A percentile compares a stretch with the other conserved stretches of the same genome.
phyloP scores from a whole-genome alignment of 2,888 invertebrate genomes.

The Heterodera filipjevi region DNA sequence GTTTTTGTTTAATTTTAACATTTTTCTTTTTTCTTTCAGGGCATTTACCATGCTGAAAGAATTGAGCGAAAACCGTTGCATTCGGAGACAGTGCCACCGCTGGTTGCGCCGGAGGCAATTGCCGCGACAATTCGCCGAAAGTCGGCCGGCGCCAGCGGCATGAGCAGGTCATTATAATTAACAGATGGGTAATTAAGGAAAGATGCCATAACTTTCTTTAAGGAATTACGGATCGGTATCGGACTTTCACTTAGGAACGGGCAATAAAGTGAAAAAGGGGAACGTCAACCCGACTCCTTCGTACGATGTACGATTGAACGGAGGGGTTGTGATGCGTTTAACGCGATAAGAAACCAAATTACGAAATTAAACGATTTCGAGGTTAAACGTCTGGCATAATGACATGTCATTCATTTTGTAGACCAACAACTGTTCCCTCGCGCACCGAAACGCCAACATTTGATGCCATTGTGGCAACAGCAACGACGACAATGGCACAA shows the following conservation, averaged over 20 bases:
- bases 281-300: too few species aligned
- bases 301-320: too few species aligned
- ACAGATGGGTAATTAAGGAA: too few species aligned
- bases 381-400: too few species aligned
- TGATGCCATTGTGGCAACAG: not conserved
- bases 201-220: not conserved
- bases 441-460: not conserved
- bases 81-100: constrained; percentile 44
- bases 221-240: too few species aligned
- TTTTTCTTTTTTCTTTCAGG: not conserved
- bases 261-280: too few species aligned
- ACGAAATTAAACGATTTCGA: too few species aligned
- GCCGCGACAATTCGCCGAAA: constrained; percentile 6
- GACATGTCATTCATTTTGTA: constrained; percentile 18
- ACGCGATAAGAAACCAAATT: too few species aligned
- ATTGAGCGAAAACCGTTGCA: constrained; percentile 42
- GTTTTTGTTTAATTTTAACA: not conserved
- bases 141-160: not conserved
- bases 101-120: constrained; percentile 33
- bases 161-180: not conserved
- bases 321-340: too few species aligned
- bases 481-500: not conserved
- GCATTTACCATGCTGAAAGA: constrained; percentile 25
- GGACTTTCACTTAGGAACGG: too few species aligned
- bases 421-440: not conserved